These are phyloP conservation scores for Nemotelus nigrinus DNA, from an alignment of 2,888 invertebrate genomes.

Conservation along the genomic window DNA sequence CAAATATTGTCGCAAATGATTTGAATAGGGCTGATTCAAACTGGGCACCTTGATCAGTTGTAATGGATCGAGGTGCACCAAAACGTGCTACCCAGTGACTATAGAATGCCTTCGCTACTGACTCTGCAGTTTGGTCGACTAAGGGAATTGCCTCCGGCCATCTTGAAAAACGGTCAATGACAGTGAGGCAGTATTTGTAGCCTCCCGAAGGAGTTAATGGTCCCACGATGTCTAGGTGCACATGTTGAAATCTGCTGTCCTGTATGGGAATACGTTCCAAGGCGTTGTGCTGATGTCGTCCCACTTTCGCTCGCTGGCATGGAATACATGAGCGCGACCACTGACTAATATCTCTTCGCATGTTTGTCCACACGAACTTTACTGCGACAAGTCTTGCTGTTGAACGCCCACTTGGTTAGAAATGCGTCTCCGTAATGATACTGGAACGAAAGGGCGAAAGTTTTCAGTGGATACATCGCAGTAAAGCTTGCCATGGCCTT, in stretches of 20 bases:
- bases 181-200: neutral
- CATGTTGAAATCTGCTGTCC: neutral
- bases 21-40: neutral
- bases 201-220: neutral
- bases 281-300: neutral
- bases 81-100: neutral
- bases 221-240: neutral
- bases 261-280: neutral
- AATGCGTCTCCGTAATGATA: neutral
- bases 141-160: constrained; percentile 57
- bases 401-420: neutral
- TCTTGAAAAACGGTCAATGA: constrained; percentile 54
- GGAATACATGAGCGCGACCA: neutral
- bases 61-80: neutral
- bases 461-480: neutral
- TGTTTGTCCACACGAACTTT: neutral
- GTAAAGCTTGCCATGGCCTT: neutral
- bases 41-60: neutral
- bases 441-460: neutral
- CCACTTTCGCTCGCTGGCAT: neutral
- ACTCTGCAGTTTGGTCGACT: neutral
- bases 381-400: neutral
- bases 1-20: neutral
- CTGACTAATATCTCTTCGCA: neutral
- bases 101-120: constrained; percentile 7